phyloP scores from a whole-genome alignment of 2,113 vertebrate genomes.

The Hirundichthys speculiger region DNA sequence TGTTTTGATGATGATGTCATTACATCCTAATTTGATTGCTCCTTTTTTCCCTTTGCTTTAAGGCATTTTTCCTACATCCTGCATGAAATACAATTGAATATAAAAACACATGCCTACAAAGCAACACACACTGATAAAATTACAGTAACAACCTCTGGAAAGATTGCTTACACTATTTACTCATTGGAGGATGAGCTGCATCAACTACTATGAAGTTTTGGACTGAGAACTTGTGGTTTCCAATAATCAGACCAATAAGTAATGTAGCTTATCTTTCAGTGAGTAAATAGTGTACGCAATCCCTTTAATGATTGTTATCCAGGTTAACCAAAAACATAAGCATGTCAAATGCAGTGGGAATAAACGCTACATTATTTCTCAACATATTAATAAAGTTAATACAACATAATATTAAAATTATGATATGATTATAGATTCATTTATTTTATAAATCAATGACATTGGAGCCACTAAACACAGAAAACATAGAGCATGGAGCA shows the following conservation, averaged over 20 bases:
- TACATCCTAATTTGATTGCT: conserved; percentile 79
- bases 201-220: neutral
- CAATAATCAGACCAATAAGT: neutral
- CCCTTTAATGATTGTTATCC: conserved; percentile 15
- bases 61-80: conserved; percentile 76
- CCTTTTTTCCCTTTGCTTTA: conserved; percentile 66
- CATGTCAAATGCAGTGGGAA: neutral
- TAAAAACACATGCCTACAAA: conserved; percentile 26
- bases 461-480: no score
- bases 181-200: neutral
- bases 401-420: no score
- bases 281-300: conserved; percentile 2
- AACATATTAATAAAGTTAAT: no score
- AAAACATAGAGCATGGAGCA: no score
- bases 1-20: conserved; percentile 81
- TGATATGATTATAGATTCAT: no score
- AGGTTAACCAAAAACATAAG: conserved; percentile 15
- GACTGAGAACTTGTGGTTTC: neutral
- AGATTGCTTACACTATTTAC: neutral
- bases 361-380: no score
- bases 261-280: conserved; percentile 5
- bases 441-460: no score
- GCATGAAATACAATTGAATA: conserved; percentile 62
- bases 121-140: conserved; percentile 21
- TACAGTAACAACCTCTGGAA: conserved; percentile 12